Evolutionary conservation across 2,888 invertebrate species (phyloP).

Genomic region (Craniophora ligustri): DNA sequence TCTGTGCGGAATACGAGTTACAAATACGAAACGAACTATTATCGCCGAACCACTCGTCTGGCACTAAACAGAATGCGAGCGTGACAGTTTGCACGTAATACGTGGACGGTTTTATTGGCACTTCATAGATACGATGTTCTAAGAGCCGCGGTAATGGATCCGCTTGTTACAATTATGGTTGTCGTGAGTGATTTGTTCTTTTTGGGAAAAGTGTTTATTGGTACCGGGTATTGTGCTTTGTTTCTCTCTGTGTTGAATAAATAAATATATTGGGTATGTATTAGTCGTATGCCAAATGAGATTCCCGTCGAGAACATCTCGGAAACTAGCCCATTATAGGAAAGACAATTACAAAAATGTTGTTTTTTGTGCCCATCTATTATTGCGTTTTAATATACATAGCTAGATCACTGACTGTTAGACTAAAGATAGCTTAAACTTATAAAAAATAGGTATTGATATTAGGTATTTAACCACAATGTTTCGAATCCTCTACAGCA

Average conservation of each 20-base stretch:
- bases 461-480: too few relatives aligned
- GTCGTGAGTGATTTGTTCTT: slow-evolving; percentile 10
- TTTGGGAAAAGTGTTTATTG: slow-evolving; percentile 1
- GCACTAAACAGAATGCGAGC: slow-evolving; percentile 36
- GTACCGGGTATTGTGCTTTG: not conserved
- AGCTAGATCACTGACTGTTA: too few relatives aligned
- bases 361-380: too few relatives aligned
- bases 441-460: too few relatives aligned
- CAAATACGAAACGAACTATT: slow-evolving; percentile 56
- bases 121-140: slow-evolving; percentile 15
- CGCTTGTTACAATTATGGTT: slow-evolving; percentile 21
- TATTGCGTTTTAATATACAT: too few relatives aligned
- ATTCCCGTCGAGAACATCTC: not conserved
- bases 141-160: slow-evolving; percentile 30
- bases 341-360: too few relatives aligned
- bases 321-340: too few relatives aligned
- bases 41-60: slow-evolving; percentile 49
- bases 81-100: slow-evolving; percentile 44
- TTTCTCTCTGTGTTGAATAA: not conserved
- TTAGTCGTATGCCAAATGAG: not conserved
- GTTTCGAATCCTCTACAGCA: too few relatives aligned
- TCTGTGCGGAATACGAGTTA: slow-evolving; percentile 45
- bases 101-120: slow-evolving; percentile 39
- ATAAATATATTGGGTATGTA: too few relatives aligned
- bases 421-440: too few relatives aligned